A percentile compares a stretch with the other conserved stretches of the same genome.
Conservation (phyloP, 92 coral and sea anemone species). For the Meandrina meandrites region DNA sequence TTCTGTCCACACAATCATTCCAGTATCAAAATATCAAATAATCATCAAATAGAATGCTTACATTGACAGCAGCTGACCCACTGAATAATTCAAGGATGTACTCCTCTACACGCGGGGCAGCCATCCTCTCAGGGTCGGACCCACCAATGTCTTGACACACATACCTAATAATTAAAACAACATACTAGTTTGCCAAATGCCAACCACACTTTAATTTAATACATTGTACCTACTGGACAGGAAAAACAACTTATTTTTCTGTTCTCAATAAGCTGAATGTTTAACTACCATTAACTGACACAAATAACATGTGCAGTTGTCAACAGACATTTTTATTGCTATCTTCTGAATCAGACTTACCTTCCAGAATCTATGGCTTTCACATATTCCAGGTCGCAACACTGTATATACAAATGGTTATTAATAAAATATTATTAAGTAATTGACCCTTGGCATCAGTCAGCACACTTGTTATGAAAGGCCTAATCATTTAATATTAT, state of each 20-base stretch:
- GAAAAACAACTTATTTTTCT: too few species aligned
- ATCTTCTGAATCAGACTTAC: constrained; percentile 24
- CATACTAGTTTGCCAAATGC: neutral
- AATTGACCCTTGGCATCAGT: neutral
- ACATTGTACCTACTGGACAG: neutral
- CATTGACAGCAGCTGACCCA: constrained; percentile 79
- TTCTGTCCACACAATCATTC: too few species aligned
- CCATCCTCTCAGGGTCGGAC: constrained; percentile 97
- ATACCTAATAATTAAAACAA: constrained; percentile 44
- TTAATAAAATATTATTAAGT: neutral
- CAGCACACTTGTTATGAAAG: neutral
- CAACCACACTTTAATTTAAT: neutral
- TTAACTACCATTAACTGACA: neutral
- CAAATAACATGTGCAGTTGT: neutral
- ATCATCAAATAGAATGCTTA: neutral
- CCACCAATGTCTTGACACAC: constrained; percentile 95
- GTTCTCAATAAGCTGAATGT: neutral
- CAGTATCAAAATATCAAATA: too few species aligned
- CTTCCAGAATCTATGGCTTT: constrained; percentile 89
- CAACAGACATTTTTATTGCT: neutral
- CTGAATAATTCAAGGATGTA: constrained; percentile 68
- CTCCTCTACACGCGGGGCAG: constrained; percentile 78
- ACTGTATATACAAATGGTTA: constrained; percentile 16
- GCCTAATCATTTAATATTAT: neutral
- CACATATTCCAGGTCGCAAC: constrained; percentile 62